phyloP scores from a whole-genome alignment of 2,797 vertebrate genomes.

The Pangasius macronema region DNA sequence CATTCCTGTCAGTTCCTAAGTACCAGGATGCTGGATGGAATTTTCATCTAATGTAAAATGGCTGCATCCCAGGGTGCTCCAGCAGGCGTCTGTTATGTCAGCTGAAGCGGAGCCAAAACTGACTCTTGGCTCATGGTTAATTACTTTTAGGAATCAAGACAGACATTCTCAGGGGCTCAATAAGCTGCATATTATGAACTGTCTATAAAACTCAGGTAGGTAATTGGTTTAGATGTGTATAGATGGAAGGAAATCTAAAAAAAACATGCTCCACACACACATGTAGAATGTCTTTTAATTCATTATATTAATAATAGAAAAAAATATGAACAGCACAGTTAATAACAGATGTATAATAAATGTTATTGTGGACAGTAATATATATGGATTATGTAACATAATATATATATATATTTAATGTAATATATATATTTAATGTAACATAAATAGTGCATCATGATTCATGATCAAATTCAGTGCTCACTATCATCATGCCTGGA shows the following conservation, averaged over 20 bases:
- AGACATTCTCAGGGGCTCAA: constrained; percentile 75
- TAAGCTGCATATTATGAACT: constrained; percentile 77
- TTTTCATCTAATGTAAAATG: constrained; percentile 75
- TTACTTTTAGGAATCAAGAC: constrained; percentile 79
- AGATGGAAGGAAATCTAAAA: constrained; percentile 55
- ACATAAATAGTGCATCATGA: not conserved
- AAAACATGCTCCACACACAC: constrained; percentile 49
- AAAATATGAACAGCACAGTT: not conserved
- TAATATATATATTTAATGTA: not conserved
- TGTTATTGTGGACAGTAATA: not conserved
- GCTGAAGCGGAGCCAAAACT: constrained; percentile 75
- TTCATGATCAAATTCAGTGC: constrained; percentile 1
- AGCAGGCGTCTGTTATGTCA: constrained; percentile 63
- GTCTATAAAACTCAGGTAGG: constrained; percentile 74
- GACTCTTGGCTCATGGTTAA: constrained; percentile 77
- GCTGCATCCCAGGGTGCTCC: constrained; percentile 63
- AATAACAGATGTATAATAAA: not conserved
- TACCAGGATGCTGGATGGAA: constrained; percentile 77
- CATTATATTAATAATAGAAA: constrained; percentile 16
- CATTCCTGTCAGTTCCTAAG: constrained; percentile 74
- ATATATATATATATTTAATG: too few species aligned
- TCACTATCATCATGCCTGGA: constrained; percentile 19
- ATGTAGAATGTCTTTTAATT: not conserved
- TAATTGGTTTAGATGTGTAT: constrained; percentile 64
- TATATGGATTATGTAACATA: not conserved